Evolutionary conservation across 2,113 vertebrate species (phyloP).

Genomic region (Microtus ochrogaster): DNA sequence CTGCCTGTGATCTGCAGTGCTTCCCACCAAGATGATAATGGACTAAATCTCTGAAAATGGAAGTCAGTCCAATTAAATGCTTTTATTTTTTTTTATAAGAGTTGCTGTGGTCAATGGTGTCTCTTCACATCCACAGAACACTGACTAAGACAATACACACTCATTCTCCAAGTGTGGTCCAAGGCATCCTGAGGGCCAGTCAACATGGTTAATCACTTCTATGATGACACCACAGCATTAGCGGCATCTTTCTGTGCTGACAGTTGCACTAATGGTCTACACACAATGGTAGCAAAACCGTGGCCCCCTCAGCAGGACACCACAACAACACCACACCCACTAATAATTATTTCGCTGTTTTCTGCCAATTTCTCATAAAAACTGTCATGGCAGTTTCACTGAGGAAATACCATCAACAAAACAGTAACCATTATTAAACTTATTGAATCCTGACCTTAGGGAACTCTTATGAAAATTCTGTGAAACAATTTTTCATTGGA

Average conservation of each 20-base stretch:
- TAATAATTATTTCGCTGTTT: not conserved
- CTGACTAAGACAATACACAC: not conserved
- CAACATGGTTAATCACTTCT: not conserved
- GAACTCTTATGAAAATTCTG: not conserved
- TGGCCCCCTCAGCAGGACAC: not conserved
- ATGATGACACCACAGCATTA: not conserved
- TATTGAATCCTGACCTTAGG: not conserved
- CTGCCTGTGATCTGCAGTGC: not conserved
- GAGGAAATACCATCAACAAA: not conserved
- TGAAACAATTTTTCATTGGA: no score
- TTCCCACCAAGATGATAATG: not conserved
- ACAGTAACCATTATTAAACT: not conserved
- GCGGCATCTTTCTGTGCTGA: not conserved
- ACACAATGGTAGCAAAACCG: not conserved
- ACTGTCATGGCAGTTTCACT: not conserved
- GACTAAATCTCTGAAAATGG: not conserved
- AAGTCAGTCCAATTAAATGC: not conserved
- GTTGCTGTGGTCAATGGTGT: not conserved
- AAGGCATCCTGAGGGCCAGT: not conserved
- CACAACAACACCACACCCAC: not conserved
- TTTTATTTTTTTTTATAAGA: not conserved
- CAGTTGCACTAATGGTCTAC: not conserved
- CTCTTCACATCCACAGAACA: not conserved
- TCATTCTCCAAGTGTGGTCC: not conserved
- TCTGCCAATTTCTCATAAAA: not conserved